Base-by-base conservation (phyloP, 2,113 vertebrate species). In the Paramormyrops kingsleyae region DNA sequence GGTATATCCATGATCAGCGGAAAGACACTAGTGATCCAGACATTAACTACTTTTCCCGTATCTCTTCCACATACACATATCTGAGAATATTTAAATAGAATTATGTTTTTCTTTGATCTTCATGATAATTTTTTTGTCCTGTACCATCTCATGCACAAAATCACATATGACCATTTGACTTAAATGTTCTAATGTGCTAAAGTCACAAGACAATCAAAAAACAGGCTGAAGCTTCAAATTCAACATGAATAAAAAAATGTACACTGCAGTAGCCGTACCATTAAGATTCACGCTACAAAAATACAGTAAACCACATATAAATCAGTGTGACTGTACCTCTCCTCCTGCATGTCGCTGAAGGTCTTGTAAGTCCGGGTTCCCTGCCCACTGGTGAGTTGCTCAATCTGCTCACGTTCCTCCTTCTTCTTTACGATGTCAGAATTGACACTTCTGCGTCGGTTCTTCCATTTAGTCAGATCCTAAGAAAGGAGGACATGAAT, bases 391-490 rank as follows among this genome's bases (percentile, higher is more conserved):
- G 94, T 93, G 92, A 94, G 95, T 90, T 96, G 96, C 93, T 96
- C 97, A 53, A 96, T 96, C 92, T 97, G 97, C 92, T 98, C 97
- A 89, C 97, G 94, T 91, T 99, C 97, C 77, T 97, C 96, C 1
- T 97, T 97, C 91, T 96, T 97, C 94, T 94, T 98, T 74, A 96
- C 96, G 83, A 97, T 88, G 90, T 98, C 97, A 1, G 95, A 97
- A 93, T 95, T 98, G 74, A 95, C 92, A 91, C 97, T 99, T 92
- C 96, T 97, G 90, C 99, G 96, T 49, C 97, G 97, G 90, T 91
- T 97, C 93, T 99, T 99, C 99, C 99, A 99, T 95, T 96, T 98
- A 91, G 95, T 97, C 89, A 99, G 95, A 90, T 99, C 98, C 98
- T 99, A 27, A 35, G 70, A 24, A 44, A 8, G 8, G 42, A 9